Evolutionary conservation across 2,113 vertebrate species (phyloP), one percentile per base, ranked within the genome.

Genomic region (Cyprinodon brontotheroides): DNA sequence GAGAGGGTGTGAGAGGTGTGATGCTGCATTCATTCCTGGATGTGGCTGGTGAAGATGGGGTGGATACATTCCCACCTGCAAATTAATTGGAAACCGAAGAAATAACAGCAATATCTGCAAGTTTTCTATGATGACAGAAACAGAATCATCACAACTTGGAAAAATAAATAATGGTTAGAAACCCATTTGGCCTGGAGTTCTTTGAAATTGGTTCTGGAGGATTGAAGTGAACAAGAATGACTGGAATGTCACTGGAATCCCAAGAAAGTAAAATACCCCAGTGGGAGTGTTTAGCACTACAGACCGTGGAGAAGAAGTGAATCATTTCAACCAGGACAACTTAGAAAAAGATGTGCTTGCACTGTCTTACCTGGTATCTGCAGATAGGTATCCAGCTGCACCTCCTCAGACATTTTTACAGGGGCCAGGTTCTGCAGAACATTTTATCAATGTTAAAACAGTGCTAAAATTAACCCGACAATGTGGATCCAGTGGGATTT

Each of bases 1-100:
- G 94, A 0, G 96, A 96, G 0, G 96, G 97, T 0, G 97, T 97
- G 87, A 98, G 90, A 0, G 97, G 97, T 2, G 96, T 94, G 29
- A 99, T 98, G 90, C 92, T 94, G 83, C 96, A 99, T 89, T 96
- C 96, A 20, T 95, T 96, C 4, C 92, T 88, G 40, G 92, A 94
- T 0, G 95, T 93, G 39, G 95, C 95, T 67, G 94, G 88, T 0
- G 96, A 96, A 0, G 95, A 94, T 0, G 95, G 93, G 0, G 64
- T 91, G n/a, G 94, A 96, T n/a, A 36, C 68, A 43, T 78, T 90
- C 81, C 0, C 94, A 84, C 89, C 96, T 97, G 85, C 2, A 73
- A 87, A 22, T 11, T 65, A 39, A 20, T 13, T 4, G 61, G 12
- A 11, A 69, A 20, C 17, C 36, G 9, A 39, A 7, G 12, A 1